phyloP scores from a whole-genome alignment of 2,113 vertebrate genomes.

The Hippocampus guttulatus region DNA sequence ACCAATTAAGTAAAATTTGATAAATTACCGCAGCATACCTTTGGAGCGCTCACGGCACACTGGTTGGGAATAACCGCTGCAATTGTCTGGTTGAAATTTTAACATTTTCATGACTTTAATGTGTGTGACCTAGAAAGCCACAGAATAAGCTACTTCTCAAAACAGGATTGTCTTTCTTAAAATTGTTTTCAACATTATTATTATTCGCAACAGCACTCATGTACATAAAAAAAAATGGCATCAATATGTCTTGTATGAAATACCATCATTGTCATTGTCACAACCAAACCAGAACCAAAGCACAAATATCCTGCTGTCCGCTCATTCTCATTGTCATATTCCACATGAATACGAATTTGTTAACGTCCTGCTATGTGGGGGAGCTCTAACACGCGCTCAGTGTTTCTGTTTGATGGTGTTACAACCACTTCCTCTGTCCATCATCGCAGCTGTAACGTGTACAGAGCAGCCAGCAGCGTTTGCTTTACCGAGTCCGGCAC shows the following conservation, averaged over 20 bases:
- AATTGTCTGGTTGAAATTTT: too few relatives aligned
- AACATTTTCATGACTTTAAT: too few relatives aligned
- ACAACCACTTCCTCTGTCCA: slow-evolving; percentile 7
- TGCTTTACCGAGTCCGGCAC: slow-evolving; percentile 60
- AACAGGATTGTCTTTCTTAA: too few relatives aligned
- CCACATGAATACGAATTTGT: not conserved
- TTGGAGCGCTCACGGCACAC: too few relatives aligned
- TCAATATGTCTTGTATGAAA: not conserved
- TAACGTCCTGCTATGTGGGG: not conserved
- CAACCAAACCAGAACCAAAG: not conserved
- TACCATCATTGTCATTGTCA: not conserved
- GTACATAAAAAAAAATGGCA: too few relatives aligned
- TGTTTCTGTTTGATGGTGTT: slow-evolving; percentile 8
- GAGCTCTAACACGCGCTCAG: not conserved
- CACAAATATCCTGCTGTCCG: not conserved
- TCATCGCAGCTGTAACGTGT: slow-evolving; percentile 23
- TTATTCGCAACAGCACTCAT: too few relatives aligned
- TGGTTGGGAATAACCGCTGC: too few relatives aligned
- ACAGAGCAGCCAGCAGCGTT: slow-evolving; percentile 33
- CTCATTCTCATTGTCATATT: not conserved
- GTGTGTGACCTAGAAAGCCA: too few relatives aligned
- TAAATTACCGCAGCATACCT: too few relatives aligned
- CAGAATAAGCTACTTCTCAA: too few relatives aligned
- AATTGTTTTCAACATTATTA: too few relatives aligned
- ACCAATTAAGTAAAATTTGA: too few relatives aligned